These are phyloP conservation scores for Stenoptilia bipunctidactyla DNA, from an alignment of 2,888 invertebrate species.

Conservation along the genomic window DNA sequence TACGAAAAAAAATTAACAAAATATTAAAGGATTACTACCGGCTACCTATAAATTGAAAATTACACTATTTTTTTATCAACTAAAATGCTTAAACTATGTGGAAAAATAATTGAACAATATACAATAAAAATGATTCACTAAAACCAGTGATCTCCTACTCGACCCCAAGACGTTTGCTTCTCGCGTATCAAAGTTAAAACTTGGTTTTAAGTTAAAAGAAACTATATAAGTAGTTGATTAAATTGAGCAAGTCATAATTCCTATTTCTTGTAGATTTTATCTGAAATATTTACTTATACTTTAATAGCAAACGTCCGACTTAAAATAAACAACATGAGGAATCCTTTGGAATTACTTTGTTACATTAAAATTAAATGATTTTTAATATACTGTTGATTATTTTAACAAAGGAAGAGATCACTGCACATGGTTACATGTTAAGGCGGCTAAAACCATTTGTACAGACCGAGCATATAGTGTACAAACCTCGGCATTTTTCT, in stretches of 20 bases:
- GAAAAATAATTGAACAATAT: conserved; percentile 69
- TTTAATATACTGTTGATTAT: conserved; percentile 20
- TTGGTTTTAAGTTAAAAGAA: conserved; percentile 15
- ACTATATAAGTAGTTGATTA: conserved; percentile 33
- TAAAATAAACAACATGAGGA: conserved; percentile 26
- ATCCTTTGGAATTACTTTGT: conserved; percentile 5
- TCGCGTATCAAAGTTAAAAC: conserved; percentile 15
- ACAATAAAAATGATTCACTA: conserved; percentile 69
- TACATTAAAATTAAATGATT: conserved; percentile 5
- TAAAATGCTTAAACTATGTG: conserved; percentile 66
- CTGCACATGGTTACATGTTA: conserved; percentile 55
- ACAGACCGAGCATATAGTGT: conserved; percentile 40
- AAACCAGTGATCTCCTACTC: conserved; percentile 45
- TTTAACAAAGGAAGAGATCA: conserved; percentile 33
- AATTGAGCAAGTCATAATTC: conserved; percentile 34
- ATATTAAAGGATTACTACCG: conserved; percentile 64
- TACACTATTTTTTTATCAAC: conserved; percentile 55
- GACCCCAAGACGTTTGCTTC: conserved; percentile 17
- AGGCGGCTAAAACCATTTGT: conserved; percentile 69
- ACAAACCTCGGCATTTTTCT: conserved; percentile 42
- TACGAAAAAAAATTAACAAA: conserved; percentile 66
- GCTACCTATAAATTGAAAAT: conserved; percentile 65
- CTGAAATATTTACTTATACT: conserved; percentile 4
- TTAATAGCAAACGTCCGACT: conserved; percentile 20
- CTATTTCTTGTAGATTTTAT: conserved; percentile 6